phyloP scores from a whole-genome alignment of 2,113 vertebrate genomes.

The Canis aureus region DNA sequence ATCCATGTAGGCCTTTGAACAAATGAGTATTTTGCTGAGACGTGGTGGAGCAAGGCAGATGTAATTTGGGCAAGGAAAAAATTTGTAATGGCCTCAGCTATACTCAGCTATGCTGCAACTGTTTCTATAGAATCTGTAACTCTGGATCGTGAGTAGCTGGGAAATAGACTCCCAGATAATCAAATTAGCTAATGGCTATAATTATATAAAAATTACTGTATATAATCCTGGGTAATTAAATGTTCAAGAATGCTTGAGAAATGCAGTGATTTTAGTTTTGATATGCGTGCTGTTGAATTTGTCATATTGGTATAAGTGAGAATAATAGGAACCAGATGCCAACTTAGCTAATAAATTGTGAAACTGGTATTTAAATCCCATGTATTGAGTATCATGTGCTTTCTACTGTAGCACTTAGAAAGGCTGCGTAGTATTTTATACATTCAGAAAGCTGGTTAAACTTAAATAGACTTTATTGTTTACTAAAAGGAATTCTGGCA shows the following conservation, averaged over 20 bases:
- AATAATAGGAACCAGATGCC: conserved; percentile 60
- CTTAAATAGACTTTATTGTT: conserved; percentile 52
- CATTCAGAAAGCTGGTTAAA: neutral
- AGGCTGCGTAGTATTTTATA: neutral
- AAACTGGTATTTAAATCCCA: conserved; percentile 53
- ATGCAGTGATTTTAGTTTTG: conserved; percentile 57
- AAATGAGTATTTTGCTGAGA: neutral
- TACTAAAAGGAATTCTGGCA: conserved; percentile 30
- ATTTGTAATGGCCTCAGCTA: neutral
- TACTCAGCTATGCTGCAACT: neutral
- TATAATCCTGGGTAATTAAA: conserved; percentile 56
- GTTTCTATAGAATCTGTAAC: neutral
- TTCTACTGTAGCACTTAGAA: neutral
- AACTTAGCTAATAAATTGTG: conserved; percentile 20
- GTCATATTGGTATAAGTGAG: neutral
- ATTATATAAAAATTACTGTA: conserved; percentile 59
- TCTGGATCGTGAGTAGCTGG: neutral
- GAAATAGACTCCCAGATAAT: conserved; percentile 45
- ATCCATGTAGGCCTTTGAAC: neutral
- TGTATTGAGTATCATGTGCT: neutral
- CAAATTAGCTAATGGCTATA: conserved; percentile 66
- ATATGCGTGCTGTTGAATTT: conserved; percentile 27
- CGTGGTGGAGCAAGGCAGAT: neutral
- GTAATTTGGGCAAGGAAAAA: neutral
- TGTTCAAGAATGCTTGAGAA: conserved; percentile 57